A percentile compares a stretch with the other conserved stretches of the same genome.
Conservation (phyloP, 2,113 vertebrate species). For the Megaceryle torquata region DNA sequence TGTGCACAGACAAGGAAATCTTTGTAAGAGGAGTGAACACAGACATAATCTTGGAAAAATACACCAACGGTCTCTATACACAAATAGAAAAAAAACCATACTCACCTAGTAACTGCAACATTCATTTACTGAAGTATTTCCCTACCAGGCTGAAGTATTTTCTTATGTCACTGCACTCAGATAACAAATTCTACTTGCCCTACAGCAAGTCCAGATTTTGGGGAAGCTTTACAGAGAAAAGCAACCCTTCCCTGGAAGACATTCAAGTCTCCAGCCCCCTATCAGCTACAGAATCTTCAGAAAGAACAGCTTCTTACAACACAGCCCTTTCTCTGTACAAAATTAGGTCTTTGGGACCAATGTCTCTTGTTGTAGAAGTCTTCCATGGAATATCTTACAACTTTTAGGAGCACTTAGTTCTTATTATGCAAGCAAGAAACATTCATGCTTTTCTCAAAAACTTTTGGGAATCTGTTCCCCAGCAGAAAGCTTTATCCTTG, state of each 20-base stretch:
- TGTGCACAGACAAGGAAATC: slow-evolving; percentile 6
- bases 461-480: neutral
- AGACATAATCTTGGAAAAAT: slow-evolving; percentile 21
- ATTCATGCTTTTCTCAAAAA: neutral
- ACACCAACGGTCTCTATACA: neutral
- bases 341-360: neutral
- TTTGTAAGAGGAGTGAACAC: neutral
- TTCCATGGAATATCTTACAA: neutral
- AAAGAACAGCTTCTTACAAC: neutral
- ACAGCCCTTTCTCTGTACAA: neutral
- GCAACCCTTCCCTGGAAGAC: neutral
- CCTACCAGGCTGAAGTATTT: neutral
- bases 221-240: neutral
- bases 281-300: neutral
- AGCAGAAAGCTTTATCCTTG: neutral
- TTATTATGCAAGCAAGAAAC: neutral
- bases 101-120: neutral
- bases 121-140: neutral
- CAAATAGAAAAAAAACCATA: neutral
- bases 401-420: neutral
- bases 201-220: neutral
- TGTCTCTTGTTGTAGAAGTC: neutral
- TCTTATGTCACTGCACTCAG: neutral
- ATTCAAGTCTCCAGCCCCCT: neutral
- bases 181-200: neutral